Percentiles rank a stretch among this genome's conserved stretches.
These are phyloP conservation scores for Trichopria drosophilae DNA, from an alignment of 2,888 invertebrate species.

Conservation along the genomic window DNA sequence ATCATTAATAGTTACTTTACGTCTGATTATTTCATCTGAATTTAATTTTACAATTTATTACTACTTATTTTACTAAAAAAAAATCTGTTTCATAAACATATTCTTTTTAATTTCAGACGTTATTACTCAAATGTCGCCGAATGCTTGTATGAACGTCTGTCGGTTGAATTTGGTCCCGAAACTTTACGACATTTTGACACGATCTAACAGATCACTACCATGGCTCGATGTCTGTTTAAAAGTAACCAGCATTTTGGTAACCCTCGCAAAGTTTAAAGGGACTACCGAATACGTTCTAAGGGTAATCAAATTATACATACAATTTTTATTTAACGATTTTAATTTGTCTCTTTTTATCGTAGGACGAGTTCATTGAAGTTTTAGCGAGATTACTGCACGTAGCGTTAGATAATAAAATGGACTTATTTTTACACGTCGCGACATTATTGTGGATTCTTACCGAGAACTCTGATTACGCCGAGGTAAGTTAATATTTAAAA, in stretches of 20 bases:
- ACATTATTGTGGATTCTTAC: constrained; percentile 49
- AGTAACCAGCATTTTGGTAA: constrained; percentile 67
- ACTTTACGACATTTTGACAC: constrained; percentile 53
- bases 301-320: constrained; percentile 51
- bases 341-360: constrained; percentile 35
- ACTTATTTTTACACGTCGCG: constrained; percentile 43
- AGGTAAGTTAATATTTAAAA: constrained; percentile 20
- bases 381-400: constrained; percentile 65
- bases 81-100: constrained; percentile 3
- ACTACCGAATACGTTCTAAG: constrained; percentile 67
- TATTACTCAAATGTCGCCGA: constrained; percentile 54
- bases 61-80: background rate
- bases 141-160: constrained; percentile 51
- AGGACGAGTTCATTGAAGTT: constrained; percentile 65
- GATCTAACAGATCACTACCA: constrained; percentile 65
- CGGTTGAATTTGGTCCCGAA: constrained; percentile 50
- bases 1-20: too few relatives aligned
- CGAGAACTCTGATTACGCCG: constrained; percentile 37
- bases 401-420: constrained; percentile 36
- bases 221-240: constrained; percentile 64
- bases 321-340: constrained; percentile 10
- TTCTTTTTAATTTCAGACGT: constrained; percentile 52
- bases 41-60: too few relatives aligned
- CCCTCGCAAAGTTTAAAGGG: constrained; percentile 66
- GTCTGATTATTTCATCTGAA: too few relatives aligned